phyloP scores from a whole-genome alignment of 2,888 invertebrate genomes.

The Clivina fossor region DNA sequence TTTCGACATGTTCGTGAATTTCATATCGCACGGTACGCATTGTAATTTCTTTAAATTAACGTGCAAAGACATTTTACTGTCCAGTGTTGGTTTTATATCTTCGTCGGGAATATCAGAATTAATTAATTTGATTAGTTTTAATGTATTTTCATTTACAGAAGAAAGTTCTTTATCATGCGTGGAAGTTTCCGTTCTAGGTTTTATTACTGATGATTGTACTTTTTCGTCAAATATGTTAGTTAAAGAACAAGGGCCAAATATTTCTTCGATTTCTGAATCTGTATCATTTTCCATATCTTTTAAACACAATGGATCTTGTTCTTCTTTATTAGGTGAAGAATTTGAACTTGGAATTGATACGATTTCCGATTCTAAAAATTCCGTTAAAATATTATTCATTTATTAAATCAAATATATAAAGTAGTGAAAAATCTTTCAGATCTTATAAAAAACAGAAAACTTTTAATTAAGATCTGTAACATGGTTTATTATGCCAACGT shows the following conservation, averaged over 20 bases:
- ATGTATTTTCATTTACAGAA: slow-evolving; percentile 21
- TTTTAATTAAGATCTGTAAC: too few species aligned
- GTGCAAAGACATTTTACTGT: slow-evolving; percentile 44
- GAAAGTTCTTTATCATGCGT: neutral
- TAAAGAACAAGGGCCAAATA: slow-evolving; percentile 11
- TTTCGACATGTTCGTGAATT: slow-evolving; percentile 56
- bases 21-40: slow-evolving; percentile 59
- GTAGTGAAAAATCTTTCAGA: too few species aligned
- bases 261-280: slow-evolving; percentile 33
- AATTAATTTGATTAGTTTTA: slow-evolving; percentile 28
- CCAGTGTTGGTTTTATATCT: slow-evolving; percentile 19
- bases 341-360: slow-evolving; percentile 28
- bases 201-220: neutral
- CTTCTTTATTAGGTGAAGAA: slow-evolving; percentile 27
- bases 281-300: slow-evolving; percentile 18
- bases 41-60: slow-evolving; percentile 53
- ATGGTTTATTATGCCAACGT: too few species aligned
- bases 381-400: too few species aligned
- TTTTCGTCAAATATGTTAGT: slow-evolving; percentile 11
- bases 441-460: too few species aligned
- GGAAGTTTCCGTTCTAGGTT: neutral
- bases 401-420: too few species aligned
- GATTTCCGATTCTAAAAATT: slow-evolving; percentile 18
- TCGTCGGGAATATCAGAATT: slow-evolving; percentile 22
- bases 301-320: slow-evolving; percentile 21